Percentiles rank a stretch among this genome's conserved stretches.
Conservation (phyloP, 1,140 invertebrate genomes). For the Apocrypta bakeri region DNA sequence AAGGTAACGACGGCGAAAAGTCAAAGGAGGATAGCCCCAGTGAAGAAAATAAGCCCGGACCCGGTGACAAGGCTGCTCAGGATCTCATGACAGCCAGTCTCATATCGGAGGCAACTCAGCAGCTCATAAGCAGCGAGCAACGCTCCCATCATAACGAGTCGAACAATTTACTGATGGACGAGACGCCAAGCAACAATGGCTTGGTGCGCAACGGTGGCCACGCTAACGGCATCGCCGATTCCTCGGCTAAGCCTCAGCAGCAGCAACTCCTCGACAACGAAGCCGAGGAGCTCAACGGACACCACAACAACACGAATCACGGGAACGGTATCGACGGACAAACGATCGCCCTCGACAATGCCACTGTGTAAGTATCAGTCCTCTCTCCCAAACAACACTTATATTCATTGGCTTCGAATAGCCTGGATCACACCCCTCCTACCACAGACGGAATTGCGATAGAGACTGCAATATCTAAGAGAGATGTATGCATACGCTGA, state of each 20-base stretch:
- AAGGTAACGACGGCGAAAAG: constrained; percentile 68
- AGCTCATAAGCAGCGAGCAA: constrained; percentile 70
- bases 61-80: constrained; percentile 62
- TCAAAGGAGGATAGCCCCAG: constrained; percentile 70
- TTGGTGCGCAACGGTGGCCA: constrained; percentile 71
- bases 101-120: constrained; percentile 71
- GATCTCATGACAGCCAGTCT: constrained; percentile 72
- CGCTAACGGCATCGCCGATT: constrained; percentile 66
- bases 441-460: not conserved
- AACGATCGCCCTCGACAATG: constrained; percentile 72
- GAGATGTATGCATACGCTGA: not conserved
- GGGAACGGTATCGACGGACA: constrained; percentile 68
- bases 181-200: constrained; percentile 49
- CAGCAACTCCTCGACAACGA: constrained; percentile 66
- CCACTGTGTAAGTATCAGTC: constrained; percentile 72
- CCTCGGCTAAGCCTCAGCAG: constrained; percentile 58
- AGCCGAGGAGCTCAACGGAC: constrained; percentile 70
- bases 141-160: constrained; percentile 63
- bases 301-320: constrained; percentile 66
- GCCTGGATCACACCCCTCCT: not conserved
- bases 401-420: not conserved
- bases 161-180: constrained; percentile 54
- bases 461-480: not conserved
- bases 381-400: not conserved
- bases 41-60: constrained; percentile 65